Evolutionary conservation across 1,140 invertebrate genomes (phyloP).

Genomic region (Telenomus remus): DNA sequence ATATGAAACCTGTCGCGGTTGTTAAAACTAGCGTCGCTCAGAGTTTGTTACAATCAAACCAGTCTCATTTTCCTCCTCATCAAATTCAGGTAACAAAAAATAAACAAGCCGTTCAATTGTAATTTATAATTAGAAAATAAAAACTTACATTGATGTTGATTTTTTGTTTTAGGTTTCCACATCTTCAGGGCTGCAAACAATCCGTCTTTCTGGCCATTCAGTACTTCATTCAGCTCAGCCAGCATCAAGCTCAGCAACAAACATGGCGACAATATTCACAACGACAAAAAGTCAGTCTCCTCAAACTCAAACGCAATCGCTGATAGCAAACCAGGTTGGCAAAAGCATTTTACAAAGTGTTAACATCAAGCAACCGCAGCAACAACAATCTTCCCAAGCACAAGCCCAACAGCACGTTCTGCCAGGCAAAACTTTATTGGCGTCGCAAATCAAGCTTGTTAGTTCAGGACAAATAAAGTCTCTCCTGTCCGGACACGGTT

Average conservation of each 20-base stretch:
- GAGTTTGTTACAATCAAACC: slow-evolving; percentile 72
- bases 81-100: slow-evolving; percentile 72
- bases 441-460: slow-evolving; percentile 73
- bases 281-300: slow-evolving; percentile 65
- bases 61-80: slow-evolving; percentile 72
- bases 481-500: slow-evolving; percentile 69
- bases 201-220: slow-evolving; percentile 75
- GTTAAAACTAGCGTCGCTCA: slow-evolving; percentile 69
- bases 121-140: too few species aligned
- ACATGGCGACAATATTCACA: slow-evolving; percentile 68
- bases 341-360: slow-evolving; percentile 71
- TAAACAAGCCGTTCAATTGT: too few species aligned
- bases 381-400: slow-evolving; percentile 59
- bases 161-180: slow-evolving; percentile 67
- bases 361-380: slow-evolving; percentile 69
- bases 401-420: slow-evolving; percentile 64
- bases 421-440: slow-evolving; percentile 70
- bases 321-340: slow-evolving; percentile 69
- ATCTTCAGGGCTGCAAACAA: slow-evolving; percentile 75
- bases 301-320: slow-evolving; percentile 64
- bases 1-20: slow-evolving; percentile 71
- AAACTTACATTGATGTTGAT: slow-evolving; percentile 11
- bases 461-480: slow-evolving; percentile 73
- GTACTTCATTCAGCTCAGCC: slow-evolving; percentile 70
- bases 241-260: slow-evolving; percentile 57